Base-by-base conservation (phyloP, 1,140 invertebrate genomes). In the Pseudomyrmex cubaensis region DNA sequence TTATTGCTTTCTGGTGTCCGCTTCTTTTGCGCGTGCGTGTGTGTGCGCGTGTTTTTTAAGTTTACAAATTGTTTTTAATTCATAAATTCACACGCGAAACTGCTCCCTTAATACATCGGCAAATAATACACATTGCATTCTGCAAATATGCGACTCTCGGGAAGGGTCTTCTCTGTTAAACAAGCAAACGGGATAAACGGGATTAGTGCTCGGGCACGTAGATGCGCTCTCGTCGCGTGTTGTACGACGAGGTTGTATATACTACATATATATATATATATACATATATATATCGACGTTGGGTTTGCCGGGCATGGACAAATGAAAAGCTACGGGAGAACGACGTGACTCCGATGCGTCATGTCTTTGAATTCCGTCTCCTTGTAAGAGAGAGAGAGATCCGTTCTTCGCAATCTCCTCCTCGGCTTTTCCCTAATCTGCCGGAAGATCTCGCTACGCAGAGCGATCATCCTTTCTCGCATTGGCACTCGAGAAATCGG, bases 321-420 rank as follows among this genome's bases (percentile, higher is more conserved):
- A 87, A 87, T 86, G 80, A 86, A 86, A 86, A 86, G 80, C 61
- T 83, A 73, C 67, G 61, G 75, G 61, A 57, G 63, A 83, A 86
- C n/a, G 35, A 86, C 82, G 67, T 84, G 86, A 87, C 62, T 87
- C 54, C 62, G 56, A 78, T 73, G 56, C 48, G 86, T 87, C 67
- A 87, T 67, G 85, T 84, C 67, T 69, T 76, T 69, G 86, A 87
- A 87, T 74, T 73, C 50, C n/a, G 48, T 9, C 56, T 57, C 52
- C 64, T 83, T n/a, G 15, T 5, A 1, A 35, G 35, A 35, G 35
- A 35, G 35, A 35, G 35, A 35, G 4, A 35, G 52, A 57, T 85
- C 17, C 52, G 50, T 22, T 52, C 44, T 35, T 48, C 12, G 15
- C 73, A 13, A 25, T 57, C 8, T 12, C 8, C 9, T 2, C 3